phyloP scores from a whole-genome alignment of 2,888 invertebrate genomes.

The Standfussiana lucernea region DNA sequence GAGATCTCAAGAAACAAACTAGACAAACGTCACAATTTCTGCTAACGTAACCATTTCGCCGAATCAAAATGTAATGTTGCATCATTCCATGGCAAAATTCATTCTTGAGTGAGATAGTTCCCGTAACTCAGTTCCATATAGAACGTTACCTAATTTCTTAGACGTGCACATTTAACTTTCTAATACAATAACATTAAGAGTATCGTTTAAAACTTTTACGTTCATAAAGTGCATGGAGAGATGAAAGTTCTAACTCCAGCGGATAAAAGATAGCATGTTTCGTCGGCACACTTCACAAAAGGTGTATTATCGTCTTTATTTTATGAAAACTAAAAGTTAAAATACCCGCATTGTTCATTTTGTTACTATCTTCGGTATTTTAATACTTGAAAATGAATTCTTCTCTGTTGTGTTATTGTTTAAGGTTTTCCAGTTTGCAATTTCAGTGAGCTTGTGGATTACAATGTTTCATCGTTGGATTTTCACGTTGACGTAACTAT shows the following conservation, averaged over 20 bases:
- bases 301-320: slow-evolving; percentile 56
- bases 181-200: slow-evolving; percentile 51
- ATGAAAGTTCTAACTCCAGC: slow-evolving; percentile 54
- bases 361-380: slow-evolving; percentile 39
- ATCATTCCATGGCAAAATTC: too few species aligned
- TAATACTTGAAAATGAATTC: slow-evolving; percentile 24
- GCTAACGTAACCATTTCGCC: background rate
- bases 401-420: slow-evolving; percentile 20
- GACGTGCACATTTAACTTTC: slow-evolving; percentile 22
- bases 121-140: background rate
- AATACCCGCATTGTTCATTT: slow-evolving; percentile 35
- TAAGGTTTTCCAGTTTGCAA: background rate
- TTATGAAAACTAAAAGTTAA: slow-evolving; percentile 54
- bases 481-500: background rate
- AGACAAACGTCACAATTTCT: background rate
- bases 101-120: background rate
- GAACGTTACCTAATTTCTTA: slow-evolving; percentile 14
- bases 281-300: slow-evolving; percentile 53
- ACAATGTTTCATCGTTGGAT: background rate
- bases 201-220: slow-evolving; percentile 59
- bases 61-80: background rate
- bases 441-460: background rate
- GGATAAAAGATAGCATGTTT: slow-evolving; percentile 61
- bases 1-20: background rate
- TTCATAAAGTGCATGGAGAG: slow-evolving; percentile 54